A percentile compares a stretch with the other conserved stretches of the same genome.
phyloP scores from a whole-genome alignment of 2,797 vertebrate species.

The Paratrypauchen microcephalus region DNA sequence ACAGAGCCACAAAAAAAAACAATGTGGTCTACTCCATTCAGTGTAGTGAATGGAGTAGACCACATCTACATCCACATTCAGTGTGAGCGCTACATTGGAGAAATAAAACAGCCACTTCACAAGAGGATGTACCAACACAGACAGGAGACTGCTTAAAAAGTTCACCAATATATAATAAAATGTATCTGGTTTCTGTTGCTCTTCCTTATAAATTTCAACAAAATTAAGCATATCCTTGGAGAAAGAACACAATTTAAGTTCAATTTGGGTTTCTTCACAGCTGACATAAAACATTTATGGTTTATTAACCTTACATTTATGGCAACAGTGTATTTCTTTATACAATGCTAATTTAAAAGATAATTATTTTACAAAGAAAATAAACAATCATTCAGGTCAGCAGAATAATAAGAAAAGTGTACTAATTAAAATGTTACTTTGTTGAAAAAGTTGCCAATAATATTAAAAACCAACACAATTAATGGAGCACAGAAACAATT shows the following conservation, averaged over 20 bases:
- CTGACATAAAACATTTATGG: neutral
- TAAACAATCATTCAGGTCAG: neutral
- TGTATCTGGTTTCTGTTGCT: neutral
- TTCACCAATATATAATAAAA: neutral
- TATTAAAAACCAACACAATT: constrained; percentile 4
- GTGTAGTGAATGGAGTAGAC: no score
- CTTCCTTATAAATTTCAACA: neutral
- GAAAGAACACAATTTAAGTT: no score
- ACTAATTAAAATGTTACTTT: neutral
- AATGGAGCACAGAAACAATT: constrained; percentile 37
- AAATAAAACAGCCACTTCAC: no score
- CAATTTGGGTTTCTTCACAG: neutral
- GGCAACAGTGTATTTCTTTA: neutral
- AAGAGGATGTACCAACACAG: no score
- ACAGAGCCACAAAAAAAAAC: no score
- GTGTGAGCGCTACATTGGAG: no score
- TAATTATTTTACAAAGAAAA: neutral
- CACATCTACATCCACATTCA: no score
- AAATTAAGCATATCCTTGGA: neutral
- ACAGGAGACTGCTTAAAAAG: neutral
- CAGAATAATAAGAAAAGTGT: neutral
- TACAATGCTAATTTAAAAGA: neutral
- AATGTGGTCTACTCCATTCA: no score
- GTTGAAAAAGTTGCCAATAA: neutral
- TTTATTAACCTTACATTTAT: neutral